Conservation (phyloP, 2,113 vertebrate species). For the Stomatorhinus ivindoensis region DNA sequence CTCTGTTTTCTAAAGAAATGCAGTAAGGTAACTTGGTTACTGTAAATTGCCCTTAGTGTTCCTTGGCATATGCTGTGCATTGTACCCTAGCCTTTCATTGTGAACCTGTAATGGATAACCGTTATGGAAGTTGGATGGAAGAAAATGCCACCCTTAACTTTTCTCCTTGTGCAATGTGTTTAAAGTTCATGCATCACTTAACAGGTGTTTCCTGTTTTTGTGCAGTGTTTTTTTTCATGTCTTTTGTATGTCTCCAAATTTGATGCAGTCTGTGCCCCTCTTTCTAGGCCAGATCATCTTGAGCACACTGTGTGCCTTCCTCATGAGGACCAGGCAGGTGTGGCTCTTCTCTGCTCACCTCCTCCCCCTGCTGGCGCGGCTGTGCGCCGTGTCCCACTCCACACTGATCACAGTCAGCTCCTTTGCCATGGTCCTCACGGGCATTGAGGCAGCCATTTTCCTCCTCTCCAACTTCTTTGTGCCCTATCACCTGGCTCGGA, state of each 20-base stretch:
- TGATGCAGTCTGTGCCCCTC: neutral
- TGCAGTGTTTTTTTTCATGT: neutral
- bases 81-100: neutral
- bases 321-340: conserved; percentile 65
- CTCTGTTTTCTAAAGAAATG: neutral
- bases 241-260: neutral
- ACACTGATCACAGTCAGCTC: conserved; percentile 47
- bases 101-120: neutral
- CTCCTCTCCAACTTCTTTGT: conserved; percentile 57
- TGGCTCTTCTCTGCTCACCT: conserved; percentile 68
- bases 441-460: conserved; percentile 46
- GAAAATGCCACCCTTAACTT: neutral
- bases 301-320: conserved; percentile 65
- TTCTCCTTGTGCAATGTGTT: neutral
- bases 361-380: conserved; percentile 64
- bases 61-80: neutral
- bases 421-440: conserved; percentile 54
- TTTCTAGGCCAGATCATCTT: conserved; percentile 68
- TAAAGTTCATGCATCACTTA: neutral
- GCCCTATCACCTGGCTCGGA: conserved; percentile 56
- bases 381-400: conserved; percentile 47
- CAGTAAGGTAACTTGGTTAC: neutral
- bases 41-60: neutral
- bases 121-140: neutral
- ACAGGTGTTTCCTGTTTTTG: neutral